Percentiles rank a stretch among this genome's conserved stretches.
These are phyloP conservation scores for Cephus sareptanus DNA, from an alignment of 2,888 invertebrate genomes.

Conservation along the genomic window DNA sequence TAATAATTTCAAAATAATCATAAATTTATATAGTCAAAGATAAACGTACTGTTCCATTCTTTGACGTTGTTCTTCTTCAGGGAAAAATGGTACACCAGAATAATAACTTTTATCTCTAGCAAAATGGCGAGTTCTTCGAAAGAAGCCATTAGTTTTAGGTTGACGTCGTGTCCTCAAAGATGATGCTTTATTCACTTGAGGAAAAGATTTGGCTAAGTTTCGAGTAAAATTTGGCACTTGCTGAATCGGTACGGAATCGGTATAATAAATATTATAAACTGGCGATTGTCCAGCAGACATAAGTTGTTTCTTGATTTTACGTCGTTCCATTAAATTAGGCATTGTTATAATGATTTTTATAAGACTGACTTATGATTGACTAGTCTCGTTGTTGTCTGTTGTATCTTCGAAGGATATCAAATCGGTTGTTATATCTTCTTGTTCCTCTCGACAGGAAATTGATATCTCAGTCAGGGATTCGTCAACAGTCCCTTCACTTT, in stretches of 20 bases:
- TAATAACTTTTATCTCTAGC: not conserved
- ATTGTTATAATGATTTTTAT: constrained; percentile 9
- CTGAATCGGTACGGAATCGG: constrained; percentile 24
- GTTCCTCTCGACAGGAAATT: constrained; percentile 10
- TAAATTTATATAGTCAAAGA: not conserved
- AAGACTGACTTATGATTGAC: constrained; percentile 16
- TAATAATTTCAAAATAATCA: not conserved
- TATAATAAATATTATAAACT: constrained; percentile 34
- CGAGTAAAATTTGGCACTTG: constrained; percentile 23
- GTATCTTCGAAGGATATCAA: constrained; percentile 27
- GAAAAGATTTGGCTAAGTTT: constrained; percentile 23
- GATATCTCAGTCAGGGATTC: constrained; percentile 32
- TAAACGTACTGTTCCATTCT: not conserved
- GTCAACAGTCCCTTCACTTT: constrained; percentile 5
- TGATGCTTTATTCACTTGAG: constrained; percentile 15
- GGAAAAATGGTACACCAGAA: constrained; percentile 13
- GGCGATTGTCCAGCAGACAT: constrained; percentile 18
- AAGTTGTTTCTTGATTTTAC: constrained; percentile 30
- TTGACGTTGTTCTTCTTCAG: constrained; percentile 26
- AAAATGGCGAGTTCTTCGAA: constrained; percentile 6
- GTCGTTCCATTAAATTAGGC: constrained; percentile 33
- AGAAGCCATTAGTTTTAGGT: constrained; percentile 12
- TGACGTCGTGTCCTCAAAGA: not conserved
- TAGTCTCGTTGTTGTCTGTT: constrained; percentile 39
- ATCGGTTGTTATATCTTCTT: constrained; percentile 7